Conservation (phyloP, 2,888 invertebrate species). For the Plutella xylostella region DNA sequence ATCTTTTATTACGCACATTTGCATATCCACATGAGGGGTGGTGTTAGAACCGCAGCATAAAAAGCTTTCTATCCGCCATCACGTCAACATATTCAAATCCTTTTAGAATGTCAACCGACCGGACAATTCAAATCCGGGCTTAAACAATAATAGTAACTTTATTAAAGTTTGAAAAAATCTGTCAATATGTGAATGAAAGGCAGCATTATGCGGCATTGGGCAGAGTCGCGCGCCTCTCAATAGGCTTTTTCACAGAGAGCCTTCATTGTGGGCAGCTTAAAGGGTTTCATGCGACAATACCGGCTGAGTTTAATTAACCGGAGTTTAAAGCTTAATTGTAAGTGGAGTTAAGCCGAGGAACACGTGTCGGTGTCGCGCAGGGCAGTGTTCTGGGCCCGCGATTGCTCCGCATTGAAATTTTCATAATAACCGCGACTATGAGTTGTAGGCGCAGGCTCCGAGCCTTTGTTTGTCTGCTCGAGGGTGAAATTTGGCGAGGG, state of each 20-base stretch:
- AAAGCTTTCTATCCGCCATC: not conserved
- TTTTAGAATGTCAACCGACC: constrained; percentile 26
- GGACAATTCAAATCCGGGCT: constrained; percentile 24
- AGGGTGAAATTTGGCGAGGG: constrained; percentile 11
- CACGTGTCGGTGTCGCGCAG: constrained; percentile 58
- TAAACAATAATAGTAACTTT: constrained; percentile 12
- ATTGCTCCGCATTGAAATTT: constrained; percentile 50
- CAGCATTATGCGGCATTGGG: constrained; percentile 11
- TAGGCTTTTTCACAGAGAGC: constrained; percentile 49
- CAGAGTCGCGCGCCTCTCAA: constrained; percentile 27
- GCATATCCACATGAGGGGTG: not conserved
- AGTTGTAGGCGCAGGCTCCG: not conserved
- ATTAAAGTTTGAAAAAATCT: constrained; percentile 19
- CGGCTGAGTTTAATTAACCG: constrained; percentile 64
- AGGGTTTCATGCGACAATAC: constrained; percentile 58
- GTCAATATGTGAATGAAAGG: constrained; percentile 29
- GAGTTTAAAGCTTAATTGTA: constrained; percentile 65
- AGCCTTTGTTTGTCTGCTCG: constrained; percentile 7
- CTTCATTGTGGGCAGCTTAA: constrained; percentile 54
- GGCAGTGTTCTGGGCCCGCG: constrained; percentile 31
- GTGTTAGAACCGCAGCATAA: not conserved
- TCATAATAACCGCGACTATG: constrained; percentile 22
- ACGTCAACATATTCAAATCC: constrained; percentile 19
- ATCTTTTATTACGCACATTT: not conserved
- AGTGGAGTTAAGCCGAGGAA: constrained; percentile 60